Conservation (phyloP, 2,113 vertebrate species). For the Channa argus region DNA sequence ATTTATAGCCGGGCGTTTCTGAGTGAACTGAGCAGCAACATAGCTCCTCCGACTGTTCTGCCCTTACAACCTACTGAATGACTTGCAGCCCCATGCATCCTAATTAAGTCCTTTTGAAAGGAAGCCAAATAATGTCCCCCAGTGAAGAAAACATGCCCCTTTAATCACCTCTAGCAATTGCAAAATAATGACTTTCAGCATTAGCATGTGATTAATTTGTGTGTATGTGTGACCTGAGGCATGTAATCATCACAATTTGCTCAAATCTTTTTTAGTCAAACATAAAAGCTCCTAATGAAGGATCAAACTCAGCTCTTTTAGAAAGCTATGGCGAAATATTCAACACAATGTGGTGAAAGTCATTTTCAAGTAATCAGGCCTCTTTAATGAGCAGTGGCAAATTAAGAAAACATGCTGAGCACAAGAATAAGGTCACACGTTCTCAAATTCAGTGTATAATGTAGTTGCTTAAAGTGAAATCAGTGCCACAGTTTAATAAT, state of each 20-base stretch:
- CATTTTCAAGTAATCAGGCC: too few relatives aligned
- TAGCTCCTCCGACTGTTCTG: conserved; percentile 11
- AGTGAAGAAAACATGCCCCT: background rate
- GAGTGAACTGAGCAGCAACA: background rate
- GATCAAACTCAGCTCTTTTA: background rate
- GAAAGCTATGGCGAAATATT: too few relatives aligned
- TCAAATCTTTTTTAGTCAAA: background rate
- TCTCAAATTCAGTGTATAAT: too few relatives aligned
- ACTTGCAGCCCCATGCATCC: conserved; percentile 13
- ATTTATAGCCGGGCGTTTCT: conserved; percentile 13
- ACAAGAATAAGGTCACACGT: too few relatives aligned
- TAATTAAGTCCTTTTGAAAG: conserved; percentile 36
- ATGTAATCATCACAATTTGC: conserved; percentile 14
- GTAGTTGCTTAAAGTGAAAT: too few relatives aligned
- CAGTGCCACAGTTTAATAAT: too few relatives aligned
- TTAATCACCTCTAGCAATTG: conserved; percentile 14
- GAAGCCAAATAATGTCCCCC: background rate
- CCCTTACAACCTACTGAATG: conserved; percentile 26
- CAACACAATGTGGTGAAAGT: too few relatives aligned
- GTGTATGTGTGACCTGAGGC: background rate
- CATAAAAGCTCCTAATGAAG: conserved; percentile 2
- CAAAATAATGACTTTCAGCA: background rate
- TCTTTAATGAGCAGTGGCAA: too few relatives aligned
- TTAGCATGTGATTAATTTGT: conserved; percentile 7
- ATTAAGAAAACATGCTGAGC: too few relatives aligned